Evolutionary conservation across 2,113 vertebrate genomes (phyloP).

Genomic region (Barnardius zonarius): DNA sequence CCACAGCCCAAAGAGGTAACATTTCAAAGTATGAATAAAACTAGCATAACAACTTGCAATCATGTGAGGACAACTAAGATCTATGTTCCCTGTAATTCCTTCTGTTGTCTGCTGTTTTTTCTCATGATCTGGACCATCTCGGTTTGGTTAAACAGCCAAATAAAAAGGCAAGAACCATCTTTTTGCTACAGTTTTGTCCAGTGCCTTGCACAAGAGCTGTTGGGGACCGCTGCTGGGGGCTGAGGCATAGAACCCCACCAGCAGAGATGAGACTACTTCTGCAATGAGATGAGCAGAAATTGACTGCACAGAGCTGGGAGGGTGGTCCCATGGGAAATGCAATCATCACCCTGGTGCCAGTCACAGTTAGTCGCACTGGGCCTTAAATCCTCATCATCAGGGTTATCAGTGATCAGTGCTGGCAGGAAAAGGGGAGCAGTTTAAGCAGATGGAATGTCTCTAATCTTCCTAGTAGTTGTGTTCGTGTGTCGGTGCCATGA

Average conservation of each 20-base stretch:
- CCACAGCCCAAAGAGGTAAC: conserved; percentile 30
- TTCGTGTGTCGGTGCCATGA: conserved; percentile 13
- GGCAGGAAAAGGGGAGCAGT: conserved; percentile 43
- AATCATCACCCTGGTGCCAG: neutral
- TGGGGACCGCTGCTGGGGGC: neutral
- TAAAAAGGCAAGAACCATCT: neutral
- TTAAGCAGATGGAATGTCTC: conserved; percentile 51
- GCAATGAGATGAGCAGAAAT: neutral
- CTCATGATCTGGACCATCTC: neutral
- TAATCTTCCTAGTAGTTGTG: conserved; percentile 41
- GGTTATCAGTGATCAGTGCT: conserved; percentile 1
- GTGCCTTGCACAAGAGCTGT: neutral
- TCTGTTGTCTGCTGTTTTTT: conserved; percentile 19
- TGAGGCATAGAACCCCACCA: neutral
- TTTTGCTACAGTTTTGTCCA: neutral
- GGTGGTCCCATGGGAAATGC: neutral
- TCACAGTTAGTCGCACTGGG: neutral
- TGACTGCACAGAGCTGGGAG: neutral
- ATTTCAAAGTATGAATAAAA: conserved; percentile 35
- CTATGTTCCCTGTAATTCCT: conserved; percentile 30
- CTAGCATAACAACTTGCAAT: conserved; percentile 21
- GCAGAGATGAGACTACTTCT: neutral
- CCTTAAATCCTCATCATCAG: conserved; percentile 24
- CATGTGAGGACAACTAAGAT: neutral
- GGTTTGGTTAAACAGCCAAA: neutral